Conservation (phyloP, 2,113 vertebrate species). For the Apaloderma vittatum region DNA sequence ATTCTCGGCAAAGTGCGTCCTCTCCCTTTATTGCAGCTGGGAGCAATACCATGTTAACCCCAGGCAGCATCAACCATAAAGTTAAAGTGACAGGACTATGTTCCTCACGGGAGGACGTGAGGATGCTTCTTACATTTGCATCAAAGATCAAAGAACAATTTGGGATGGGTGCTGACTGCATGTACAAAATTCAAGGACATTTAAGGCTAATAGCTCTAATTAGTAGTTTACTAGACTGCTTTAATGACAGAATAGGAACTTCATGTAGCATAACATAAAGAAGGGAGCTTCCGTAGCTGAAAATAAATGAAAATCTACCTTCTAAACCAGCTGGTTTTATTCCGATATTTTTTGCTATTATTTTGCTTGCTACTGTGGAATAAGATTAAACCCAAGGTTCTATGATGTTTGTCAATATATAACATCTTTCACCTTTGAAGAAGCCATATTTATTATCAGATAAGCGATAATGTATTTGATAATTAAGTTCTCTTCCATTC, state of each 20-base stretch:
- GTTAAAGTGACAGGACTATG: slow-evolving; percentile 18
- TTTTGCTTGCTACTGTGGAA: neutral
- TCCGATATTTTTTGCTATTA: neutral
- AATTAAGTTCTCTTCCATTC: neutral
- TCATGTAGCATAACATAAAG: neutral
- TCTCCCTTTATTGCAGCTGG: neutral
- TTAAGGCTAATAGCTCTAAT: slow-evolving; percentile 42
- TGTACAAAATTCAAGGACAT: slow-evolving; percentile 32
- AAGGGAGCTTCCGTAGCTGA: neutral
- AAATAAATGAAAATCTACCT: neutral
- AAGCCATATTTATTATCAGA: neutral
- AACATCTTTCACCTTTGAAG: neutral
- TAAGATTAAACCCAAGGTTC: neutral
- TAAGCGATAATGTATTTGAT: neutral
- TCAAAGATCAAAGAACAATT: slow-evolving; percentile 43
- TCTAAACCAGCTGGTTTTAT: neutral
- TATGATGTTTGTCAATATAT: neutral
- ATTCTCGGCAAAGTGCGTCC: neutral
- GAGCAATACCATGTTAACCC: slow-evolving; percentile 3
- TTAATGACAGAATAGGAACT: neutral
- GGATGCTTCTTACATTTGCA: slow-evolving; percentile 25
- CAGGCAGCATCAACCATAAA: slow-evolving; percentile 24
- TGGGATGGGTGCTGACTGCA: neutral
- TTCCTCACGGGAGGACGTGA: neutral
- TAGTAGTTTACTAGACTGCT: neutral